phyloP scores from a whole-genome alignment of 1,140 invertebrate genomes.

The Sminthurides bifidus region DNA sequence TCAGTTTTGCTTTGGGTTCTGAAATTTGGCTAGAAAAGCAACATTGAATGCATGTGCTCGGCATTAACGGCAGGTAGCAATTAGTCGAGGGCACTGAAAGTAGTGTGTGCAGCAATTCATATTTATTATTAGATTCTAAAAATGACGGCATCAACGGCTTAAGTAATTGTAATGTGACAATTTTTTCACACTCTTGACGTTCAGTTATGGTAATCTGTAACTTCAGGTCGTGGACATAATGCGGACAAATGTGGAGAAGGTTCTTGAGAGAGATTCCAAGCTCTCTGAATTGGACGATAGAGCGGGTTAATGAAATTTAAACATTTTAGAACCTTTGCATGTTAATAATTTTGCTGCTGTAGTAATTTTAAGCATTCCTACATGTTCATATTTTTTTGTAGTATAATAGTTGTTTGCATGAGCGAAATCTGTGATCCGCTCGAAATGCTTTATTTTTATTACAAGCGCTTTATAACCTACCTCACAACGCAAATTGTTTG shows the following conservation, averaged over 20 bases:
- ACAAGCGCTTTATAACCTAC: not conserved
- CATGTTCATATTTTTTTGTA: not conserved
- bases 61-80: not conserved
- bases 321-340: not conserved
- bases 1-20: not conserved
- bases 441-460: not conserved
- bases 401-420: conserved; percentile 35
- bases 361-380: not conserved
- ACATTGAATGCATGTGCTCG: not conserved
- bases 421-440: conserved; percentile 41
- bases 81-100: not conserved
- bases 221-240: conserved; percentile 39
- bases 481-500: not conserved
- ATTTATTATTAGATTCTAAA: not conserved
- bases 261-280: conserved; percentile 55
- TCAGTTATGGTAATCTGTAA: no score
- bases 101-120: not conserved
- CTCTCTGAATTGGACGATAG: conserved; percentile 53
- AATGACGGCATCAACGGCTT: not conserved
- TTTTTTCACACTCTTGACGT: no score
- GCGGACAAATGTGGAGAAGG: conserved; percentile 56
- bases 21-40: not conserved
- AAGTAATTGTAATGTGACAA: not conserved
- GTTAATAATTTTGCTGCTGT: not conserved
- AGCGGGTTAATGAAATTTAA: conserved; percentile 40